Conservation (phyloP, 2,888 invertebrate species). For the Amphipyra tragopoginis region DNA sequence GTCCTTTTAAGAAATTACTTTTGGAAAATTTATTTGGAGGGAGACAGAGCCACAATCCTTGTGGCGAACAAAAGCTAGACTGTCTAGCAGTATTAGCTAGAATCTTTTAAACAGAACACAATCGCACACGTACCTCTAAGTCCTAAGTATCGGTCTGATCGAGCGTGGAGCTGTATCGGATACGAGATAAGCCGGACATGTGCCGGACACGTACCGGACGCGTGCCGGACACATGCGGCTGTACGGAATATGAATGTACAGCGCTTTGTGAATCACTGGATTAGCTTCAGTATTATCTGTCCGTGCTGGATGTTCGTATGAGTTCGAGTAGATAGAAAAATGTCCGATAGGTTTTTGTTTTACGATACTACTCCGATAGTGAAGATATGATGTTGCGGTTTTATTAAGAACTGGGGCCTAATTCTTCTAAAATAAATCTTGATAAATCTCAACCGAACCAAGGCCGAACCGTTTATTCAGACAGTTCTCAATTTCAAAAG, state of each 20-base stretch:
- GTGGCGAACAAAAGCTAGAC: neutral
- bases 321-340: neutral
- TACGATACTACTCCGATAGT: neutral
- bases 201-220: slow-evolving; percentile 48
- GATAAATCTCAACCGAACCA: no score
- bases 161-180: slow-evolving; percentile 49
- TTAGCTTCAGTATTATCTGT: slow-evolving; percentile 35
- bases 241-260: slow-evolving; percentile 45
- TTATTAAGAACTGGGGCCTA: no score
- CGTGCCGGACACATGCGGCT: slow-evolving; percentile 51
- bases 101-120: slow-evolving; percentile 25
- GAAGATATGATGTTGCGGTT: no score
- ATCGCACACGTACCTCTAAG: slow-evolving; percentile 16
- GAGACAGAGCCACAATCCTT: neutral
- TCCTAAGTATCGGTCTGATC: slow-evolving; percentile 36
- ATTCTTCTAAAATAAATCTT: no score
- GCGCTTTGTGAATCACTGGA: slow-evolving; percentile 50
- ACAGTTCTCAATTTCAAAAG: no score
- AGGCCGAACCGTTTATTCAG: no score
- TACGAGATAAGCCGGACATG: slow-evolving; percentile 61
- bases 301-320: slow-evolving; percentile 9
- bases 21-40: neutral
- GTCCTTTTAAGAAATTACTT: no score
- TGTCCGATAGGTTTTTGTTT: neutral
- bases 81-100: no score